These are phyloP conservation scores for Lasiurus borealis DNA, from an alignment of 2,113 vertebrate species.

Conservation along the genomic window DNA sequence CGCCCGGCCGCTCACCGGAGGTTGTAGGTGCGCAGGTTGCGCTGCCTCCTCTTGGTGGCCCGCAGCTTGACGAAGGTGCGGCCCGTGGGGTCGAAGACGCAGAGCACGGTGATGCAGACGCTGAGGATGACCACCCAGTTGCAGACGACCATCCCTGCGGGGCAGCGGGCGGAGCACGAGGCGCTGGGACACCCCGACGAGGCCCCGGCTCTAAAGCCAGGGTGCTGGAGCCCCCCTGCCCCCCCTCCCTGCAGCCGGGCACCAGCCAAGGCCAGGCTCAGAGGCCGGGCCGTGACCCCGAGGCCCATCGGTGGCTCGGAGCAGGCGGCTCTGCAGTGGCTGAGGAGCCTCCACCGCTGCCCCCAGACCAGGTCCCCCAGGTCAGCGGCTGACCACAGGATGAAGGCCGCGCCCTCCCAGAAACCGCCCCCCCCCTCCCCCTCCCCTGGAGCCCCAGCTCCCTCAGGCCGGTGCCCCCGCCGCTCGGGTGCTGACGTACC, in stretches of 20 bases:
- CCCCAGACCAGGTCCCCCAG: background rate
- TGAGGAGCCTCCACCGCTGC: too few species aligned
- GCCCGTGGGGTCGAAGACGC: constrained; percentile 98
- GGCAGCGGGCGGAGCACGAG: background rate
- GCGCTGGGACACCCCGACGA: background rate
- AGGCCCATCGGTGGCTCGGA: background rate
- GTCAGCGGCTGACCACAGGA: background rate
- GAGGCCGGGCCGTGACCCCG: background rate
- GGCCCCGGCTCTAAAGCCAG: background rate
- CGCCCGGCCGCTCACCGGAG: constrained; percentile 87
- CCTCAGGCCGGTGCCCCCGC: background rate
- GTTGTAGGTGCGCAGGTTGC: constrained; percentile 97
- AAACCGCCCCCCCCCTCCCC: too few species aligned
- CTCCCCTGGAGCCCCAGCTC: background rate
- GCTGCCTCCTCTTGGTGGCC: constrained; percentile 96
- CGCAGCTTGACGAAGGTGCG: constrained; percentile 98
- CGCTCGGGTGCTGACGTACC: constrained; percentile 86
- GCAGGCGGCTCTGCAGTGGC: background rate
- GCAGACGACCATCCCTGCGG: constrained; percentile 96
- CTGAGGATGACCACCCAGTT: constrained; percentile 99
- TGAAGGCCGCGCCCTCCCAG: background rate
- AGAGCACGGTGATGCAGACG: constrained; percentile 97
- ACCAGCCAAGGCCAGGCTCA: background rate
- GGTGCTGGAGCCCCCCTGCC: background rate
- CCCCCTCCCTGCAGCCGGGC: background rate